Percentiles rank a stretch among this genome's conserved stretches.
Conservation (phyloP, 2,888 invertebrate species). For the Lepeophtheirus nordmannii region DNA sequence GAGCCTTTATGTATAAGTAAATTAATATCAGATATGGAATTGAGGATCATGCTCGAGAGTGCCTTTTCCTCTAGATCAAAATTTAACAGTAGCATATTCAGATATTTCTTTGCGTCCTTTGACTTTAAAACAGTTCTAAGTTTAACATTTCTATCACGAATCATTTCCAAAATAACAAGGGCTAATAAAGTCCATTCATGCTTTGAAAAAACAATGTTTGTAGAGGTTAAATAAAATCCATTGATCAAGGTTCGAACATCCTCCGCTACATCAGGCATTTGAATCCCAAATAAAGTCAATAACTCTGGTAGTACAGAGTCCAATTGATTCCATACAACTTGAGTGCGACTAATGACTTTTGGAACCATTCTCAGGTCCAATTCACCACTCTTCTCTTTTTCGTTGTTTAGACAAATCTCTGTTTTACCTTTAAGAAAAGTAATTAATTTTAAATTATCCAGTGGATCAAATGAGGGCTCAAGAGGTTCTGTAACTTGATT, state of each 20-base stretch:
- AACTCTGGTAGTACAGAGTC: not conserved
- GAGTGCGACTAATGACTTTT: not conserved
- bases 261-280: not conserved
- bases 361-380: not conserved
- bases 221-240: not conserved
- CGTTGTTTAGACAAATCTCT: too few species aligned
- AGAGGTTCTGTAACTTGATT: not conserved
- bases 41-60: not conserved
- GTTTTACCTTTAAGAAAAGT: not conserved
- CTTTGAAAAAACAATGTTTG: not conserved
- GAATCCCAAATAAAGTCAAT: not conserved
- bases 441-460: not conserved
- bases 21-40: not conserved
- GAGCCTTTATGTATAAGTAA: not conserved
- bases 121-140: not conserved
- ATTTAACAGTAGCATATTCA: not conserved
- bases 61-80: not conserved
- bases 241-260: not conserved
- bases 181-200: not conserved
- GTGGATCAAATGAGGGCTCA: not conserved
- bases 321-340: constrained; percentile 4
- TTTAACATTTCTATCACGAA: not conserved
- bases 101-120: not conserved
- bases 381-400: too few species aligned
- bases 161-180: not conserved